phyloP scores from a whole-genome alignment of 2,113 vertebrate genomes.

The Neoarius graeffei region DNA sequence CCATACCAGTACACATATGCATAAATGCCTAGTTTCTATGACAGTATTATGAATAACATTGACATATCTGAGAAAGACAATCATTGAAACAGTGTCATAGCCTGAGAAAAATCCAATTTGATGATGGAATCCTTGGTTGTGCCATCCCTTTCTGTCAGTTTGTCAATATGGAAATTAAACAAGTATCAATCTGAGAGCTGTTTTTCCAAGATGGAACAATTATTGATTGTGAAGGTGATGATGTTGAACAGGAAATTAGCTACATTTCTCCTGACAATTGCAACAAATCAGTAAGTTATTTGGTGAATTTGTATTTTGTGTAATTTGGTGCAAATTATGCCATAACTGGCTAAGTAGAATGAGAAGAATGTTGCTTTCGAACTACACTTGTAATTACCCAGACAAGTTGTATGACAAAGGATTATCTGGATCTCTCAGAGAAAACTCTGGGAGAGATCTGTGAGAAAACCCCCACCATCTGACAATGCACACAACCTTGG shows the following conservation, averaged over 20 bases:
- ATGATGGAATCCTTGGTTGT: not conserved
- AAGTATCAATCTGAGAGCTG: not conserved
- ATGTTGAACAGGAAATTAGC: not conserved
- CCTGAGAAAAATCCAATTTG: not conserved
- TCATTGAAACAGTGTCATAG: not conserved
- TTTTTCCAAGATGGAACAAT: not conserved
- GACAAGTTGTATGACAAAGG: not conserved
- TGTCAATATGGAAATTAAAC: not conserved
- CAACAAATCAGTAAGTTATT: not conserved
- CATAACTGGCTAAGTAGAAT: not conserved
- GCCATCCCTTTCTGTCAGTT: not conserved
- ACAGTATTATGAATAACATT: not conserved
- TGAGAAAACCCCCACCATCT: not conserved
- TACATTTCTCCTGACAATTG: not conserved
- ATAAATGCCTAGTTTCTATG: not conserved
- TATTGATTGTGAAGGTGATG: not conserved
- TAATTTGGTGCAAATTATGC: not conserved
- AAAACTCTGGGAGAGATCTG: not conserved
- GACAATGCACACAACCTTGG: not conserved
- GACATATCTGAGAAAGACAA: not conserved
- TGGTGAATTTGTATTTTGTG: not conserved
- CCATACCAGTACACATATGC: not conserved
- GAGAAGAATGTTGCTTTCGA: not conserved
- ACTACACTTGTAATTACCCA: not conserved
- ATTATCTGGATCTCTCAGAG: no score